Base-by-base conservation (phyloP, 2,888 invertebrate species). In the Chydorus sphaericus region DNA sequence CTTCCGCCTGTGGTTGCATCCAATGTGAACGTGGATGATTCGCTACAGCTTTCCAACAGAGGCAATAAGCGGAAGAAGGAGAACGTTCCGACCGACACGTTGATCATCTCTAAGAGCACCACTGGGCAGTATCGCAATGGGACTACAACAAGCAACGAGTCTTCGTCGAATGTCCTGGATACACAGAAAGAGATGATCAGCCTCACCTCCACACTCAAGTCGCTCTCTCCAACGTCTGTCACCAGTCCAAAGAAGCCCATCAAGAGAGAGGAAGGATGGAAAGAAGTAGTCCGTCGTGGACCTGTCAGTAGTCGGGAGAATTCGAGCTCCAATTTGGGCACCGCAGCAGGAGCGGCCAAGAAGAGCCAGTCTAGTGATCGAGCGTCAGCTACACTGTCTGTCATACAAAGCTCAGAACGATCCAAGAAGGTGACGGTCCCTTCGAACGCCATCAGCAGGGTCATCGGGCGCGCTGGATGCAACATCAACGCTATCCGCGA, bases 401-500 rank as follows among this genome's bases (percentile, higher is more conserved):
- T 57, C 16, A 48, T 52, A 14, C 48, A 52, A 23, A 57, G 48
- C 37, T 36, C 48, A 10, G 57, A 57, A 29, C 66, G 70, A 56
- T 70, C 71, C 62, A 93, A 93, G 73, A 93, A 92, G 72, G 90
- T 97, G 48, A 85, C 85, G 16, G 94, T 98, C 58, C 91, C 93
- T 55, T 82, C 91, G 26, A 86, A 86, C 69, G 94, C 93, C 48
- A 96, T 97, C 60, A 93, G 94, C 58, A 80, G 97, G 56, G 94
- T 98, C 54, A 98, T 98, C 66, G 97, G 97, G 0, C 82, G 97
- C 64, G 93, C 89, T 30, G 97, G 97, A 51, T 88, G 86, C 73
- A 97, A 97, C 72, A 96, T 98, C 66, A 98, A 98, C 73, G 92
- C 96, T 11, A 96, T 98, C 68, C 79, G 97, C 58, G 89, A 90